These are phyloP conservation scores for Prunella strophiata DNA, from an alignment of 2,797 vertebrate species.

Conservation along the genomic window DNA sequence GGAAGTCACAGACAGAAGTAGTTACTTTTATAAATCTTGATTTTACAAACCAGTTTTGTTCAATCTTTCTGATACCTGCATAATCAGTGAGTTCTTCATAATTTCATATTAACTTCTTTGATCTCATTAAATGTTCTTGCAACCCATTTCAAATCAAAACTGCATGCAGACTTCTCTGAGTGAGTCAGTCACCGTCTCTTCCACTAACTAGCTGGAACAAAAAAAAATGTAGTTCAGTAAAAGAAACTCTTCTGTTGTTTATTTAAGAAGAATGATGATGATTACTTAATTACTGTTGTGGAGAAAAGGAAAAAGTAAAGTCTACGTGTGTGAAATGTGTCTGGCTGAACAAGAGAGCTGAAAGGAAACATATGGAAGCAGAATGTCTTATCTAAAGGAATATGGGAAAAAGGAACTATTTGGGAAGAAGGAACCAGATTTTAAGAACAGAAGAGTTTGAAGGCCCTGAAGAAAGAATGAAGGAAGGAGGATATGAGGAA, in stretches of 20 bases:
- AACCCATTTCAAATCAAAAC: not conserved
- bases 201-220: not conserved
- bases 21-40: not conserved
- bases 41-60: not conserved
- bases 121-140: not conserved
- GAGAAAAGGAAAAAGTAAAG: not conserved
- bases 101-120: not conserved
- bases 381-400: not conserved
- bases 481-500: not conserved
- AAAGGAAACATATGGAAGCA: not conserved
- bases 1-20: not conserved
- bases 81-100: not conserved
- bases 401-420: not conserved
- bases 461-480: not conserved
- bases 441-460: not conserved
- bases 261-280: not conserved
- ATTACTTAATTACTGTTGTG: not conserved
- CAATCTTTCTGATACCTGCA: not conserved
- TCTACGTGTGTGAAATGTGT: not conserved
- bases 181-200: not conserved
- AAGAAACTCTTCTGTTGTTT: not conserved
- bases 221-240: not conserved
- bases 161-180: not conserved
- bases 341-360: not conserved
- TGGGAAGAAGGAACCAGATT: not conserved